These are phyloP conservation scores for Pangasianodon gigas DNA, from an alignment of 2,113 vertebrate genomes.

Conservation along the genomic window DNA sequence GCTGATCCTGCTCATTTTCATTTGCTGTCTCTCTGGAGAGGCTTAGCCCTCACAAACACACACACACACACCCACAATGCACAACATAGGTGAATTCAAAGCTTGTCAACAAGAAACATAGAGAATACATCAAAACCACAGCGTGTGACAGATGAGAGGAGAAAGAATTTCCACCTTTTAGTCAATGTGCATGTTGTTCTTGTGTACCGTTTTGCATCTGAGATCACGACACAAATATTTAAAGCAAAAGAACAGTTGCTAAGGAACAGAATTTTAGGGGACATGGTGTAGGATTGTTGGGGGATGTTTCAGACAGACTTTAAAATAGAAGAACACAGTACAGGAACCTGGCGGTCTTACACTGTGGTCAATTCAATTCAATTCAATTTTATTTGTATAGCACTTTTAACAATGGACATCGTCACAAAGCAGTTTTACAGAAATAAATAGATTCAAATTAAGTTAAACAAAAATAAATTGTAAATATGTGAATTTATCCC, in stretches of 20 bases:
- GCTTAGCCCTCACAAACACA: conserved; percentile 36
- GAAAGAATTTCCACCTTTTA: conserved; percentile 9
- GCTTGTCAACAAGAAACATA: conserved; percentile 32
- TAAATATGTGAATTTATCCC: too few relatives aligned
- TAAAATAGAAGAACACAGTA: background rate
- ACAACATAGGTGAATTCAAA: conserved; percentile 27
- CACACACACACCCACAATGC: conserved; percentile 20
- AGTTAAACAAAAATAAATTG: too few relatives aligned
- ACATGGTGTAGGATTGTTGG: background rate
- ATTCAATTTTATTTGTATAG: too few relatives aligned
- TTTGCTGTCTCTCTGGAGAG: conserved; percentile 60
- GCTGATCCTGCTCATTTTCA: conserved; percentile 64
- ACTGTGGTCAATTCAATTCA: background rate
- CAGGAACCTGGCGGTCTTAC: background rate
- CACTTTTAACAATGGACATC: too few relatives aligned
- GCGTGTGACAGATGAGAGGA: conserved; percentile 16
- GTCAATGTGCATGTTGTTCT: background rate
- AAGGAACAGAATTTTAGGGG: conserved; percentile 34
- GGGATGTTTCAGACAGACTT: background rate
- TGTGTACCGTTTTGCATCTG: conserved; percentile 7
- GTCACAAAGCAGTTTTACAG: too few relatives aligned
- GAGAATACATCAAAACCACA: conserved; percentile 11
- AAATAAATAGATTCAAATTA: too few relatives aligned
- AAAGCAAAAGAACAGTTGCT: conserved; percentile 29
- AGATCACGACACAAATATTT: conserved; percentile 31